Evolutionary conservation across 2,888 invertebrate species (phyloP), one percentile per base, ranked within the genome.

Genomic region (Parnassius orleans): DNA sequence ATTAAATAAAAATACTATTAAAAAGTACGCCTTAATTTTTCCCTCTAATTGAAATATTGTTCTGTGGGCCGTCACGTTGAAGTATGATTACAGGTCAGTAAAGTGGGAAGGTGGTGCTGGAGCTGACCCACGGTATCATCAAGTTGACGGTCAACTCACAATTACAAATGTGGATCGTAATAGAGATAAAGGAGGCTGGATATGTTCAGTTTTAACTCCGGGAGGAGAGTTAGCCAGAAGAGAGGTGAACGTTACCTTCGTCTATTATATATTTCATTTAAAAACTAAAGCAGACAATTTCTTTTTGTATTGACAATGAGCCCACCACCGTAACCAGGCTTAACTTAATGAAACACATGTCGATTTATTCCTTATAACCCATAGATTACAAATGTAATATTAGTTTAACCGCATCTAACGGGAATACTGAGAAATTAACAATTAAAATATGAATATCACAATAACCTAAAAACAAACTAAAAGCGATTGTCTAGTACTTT

Each of bases 101-200:
- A 93, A 93, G 71, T 96, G 96, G 96, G 94, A 94, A 69, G 90
- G 91, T 12, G 90, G 91, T 0, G 81, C 82, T 0, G 86, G 84
- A 75, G 92, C 83, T 79, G 91, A 91, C 65, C 93, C 83, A 77
- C 92, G 87, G 66, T 92, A 90, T 68, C 88, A 86, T 33, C 89
- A 88, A 77, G 77, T 78, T 68, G 93, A 94, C 61, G 95, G 94
- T 3, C 93, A 93, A 69, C 82, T 95, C 60, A 93, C 93, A 55
- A 94, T 95, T 70, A 90, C 87, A 64, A 93, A 93, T 67, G 93
- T 95, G 48, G 94, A 95, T 78, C 92, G 93, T 7, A 80, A 87
- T 72, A 91, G 95, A 59, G 97, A 97, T 84, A 94, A 95, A 70
- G 96, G 97, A 41, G 93, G 93, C 56, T 97, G 96, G 92, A 95